Evolutionary conservation across 2,113 vertebrate species (phyloP), one percentile per base, ranked within the genome.

Genomic region (Tyrannus savana): DNA sequence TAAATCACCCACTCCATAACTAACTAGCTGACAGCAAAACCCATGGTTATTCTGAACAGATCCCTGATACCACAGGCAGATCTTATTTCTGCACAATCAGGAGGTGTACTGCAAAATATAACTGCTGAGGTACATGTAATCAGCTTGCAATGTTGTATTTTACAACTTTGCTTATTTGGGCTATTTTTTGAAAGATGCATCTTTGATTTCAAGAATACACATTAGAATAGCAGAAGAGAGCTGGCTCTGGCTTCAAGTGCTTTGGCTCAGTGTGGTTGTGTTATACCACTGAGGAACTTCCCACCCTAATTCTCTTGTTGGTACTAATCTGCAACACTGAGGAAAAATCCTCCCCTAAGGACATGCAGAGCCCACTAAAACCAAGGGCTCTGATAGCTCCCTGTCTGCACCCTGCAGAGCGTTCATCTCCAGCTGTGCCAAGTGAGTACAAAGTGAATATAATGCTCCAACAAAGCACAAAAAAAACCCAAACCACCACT

Each of bases 51-150:
- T 77, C 56, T 67, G 56, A 91, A 75, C 22, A 89, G 37, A 77
- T 85, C 67, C 50, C 56, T 87, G 39, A 89, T 67, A 68, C 63
- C 50, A 59, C 28, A 64, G 35, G 68, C 46, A 82, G 66, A 79
- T 59, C 41, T 84, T 60, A 67, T 68, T 97, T 92, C 89, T 89
- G 41, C 64, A 68, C 91, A 84, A 90, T 93, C 84, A 87, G 67
- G 39, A 55, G 69, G 11, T 2, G 0, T 31, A 14, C 33, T 85
- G 67, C 39, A 77, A 93, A 96, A 84, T 49, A 9, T 27, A 58
- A 31, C 55, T 92, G 59, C 88, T 88, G 58, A 86, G 41, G 35
- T 69, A 66, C 1, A 1, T 30, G 35, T 24, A 69, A 87, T 39
- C 79, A 77, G 37, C 42, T 73, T 83, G 46, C 39, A 88, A 92